Evolutionary conservation across 2,888 invertebrate species (phyloP).

Genomic region (Apodemia hepburni): DNA sequence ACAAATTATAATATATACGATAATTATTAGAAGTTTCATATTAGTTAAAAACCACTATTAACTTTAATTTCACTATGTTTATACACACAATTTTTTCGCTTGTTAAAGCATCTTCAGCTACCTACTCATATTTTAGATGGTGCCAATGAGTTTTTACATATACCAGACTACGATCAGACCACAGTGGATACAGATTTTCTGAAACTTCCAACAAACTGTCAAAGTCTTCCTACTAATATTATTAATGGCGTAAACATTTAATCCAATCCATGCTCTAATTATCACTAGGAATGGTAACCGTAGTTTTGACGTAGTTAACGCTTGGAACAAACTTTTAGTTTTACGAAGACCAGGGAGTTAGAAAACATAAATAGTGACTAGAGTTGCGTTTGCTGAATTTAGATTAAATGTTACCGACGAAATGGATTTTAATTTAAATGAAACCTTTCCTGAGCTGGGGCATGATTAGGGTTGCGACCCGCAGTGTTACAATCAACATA

Average conservation of each 20-base stretch:
- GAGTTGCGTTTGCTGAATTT: slow-evolving; percentile 23
- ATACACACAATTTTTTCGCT: too few relatives aligned
- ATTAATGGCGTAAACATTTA: slow-evolving; percentile 26
- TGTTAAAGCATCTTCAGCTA: too few relatives aligned
- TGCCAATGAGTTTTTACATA: too few relatives aligned
- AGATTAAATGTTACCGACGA: slow-evolving; percentile 24
- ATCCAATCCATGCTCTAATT: slow-evolving; percentile 25
- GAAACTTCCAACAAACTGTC: not conserved
- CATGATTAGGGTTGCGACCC: not conserved
- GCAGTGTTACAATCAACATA: not conserved
- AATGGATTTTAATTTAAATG: slow-evolving; percentile 8
- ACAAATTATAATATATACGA: slow-evolving; percentile 22
- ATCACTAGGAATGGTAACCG: slow-evolving; percentile 19
- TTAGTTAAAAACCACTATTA: too few relatives aligned
- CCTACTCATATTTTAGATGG: too few relatives aligned
- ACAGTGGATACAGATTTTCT: not conserved
- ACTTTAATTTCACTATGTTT: too few relatives aligned
- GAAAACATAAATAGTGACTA: slow-evolving; percentile 25
- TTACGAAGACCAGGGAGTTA: slow-evolving; percentile 19
- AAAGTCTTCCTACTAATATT: not conserved
- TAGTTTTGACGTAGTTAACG: slow-evolving; percentile 19
- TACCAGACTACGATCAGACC: not conserved
- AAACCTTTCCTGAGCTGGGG: slow-evolving; percentile 2
- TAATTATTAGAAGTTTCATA: not conserved
- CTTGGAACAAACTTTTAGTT: slow-evolving; percentile 9